phyloP scores from a whole-genome alignment of 2,888 invertebrate genomes.

The Schizotus pectinicornis region DNA sequence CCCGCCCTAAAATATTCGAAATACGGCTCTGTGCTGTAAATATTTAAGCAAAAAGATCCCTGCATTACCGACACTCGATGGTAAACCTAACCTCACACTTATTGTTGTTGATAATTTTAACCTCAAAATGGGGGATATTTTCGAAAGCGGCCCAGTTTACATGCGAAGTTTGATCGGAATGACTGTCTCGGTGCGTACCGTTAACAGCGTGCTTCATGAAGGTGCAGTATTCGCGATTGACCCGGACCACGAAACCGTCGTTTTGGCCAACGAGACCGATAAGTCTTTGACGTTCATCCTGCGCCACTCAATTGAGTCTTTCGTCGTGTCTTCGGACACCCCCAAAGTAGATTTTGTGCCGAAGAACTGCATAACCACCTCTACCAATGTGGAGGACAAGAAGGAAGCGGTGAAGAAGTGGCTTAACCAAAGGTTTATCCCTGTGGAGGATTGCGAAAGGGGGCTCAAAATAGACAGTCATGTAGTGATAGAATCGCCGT shows the following conservation, averaged over 20 bases:
- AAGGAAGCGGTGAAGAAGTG: constrained; percentile 39
- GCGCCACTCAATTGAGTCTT: constrained; percentile 45
- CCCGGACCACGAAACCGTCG: constrained; percentile 50
- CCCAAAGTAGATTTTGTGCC: constrained; percentile 33
- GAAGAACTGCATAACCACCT: background rate
- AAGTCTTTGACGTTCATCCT: constrained; percentile 34
- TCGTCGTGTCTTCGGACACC: constrained; percentile 40
- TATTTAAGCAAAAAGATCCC: too few species aligned
- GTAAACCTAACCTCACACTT: constrained; percentile 4
- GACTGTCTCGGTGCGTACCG: constrained; percentile 44
- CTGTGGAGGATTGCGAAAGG: constrained; percentile 51
- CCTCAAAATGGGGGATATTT: constrained; percentile 9
- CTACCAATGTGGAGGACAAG: background rate
- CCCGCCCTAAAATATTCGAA: too few species aligned
- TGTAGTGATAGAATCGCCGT: constrained; percentile 54
- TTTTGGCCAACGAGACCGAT: constrained; percentile 39
- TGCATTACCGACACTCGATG: background rate
- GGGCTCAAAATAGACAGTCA: constrained; percentile 52
- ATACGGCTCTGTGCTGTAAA: too few species aligned
- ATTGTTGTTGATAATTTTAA: background rate
- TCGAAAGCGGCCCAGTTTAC: constrained; percentile 36
- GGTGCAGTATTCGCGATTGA: constrained; percentile 52
- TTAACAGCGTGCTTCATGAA: constrained; percentile 39
- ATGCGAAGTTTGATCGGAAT: constrained; percentile 49
- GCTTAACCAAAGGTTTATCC: constrained; percentile 52